A percentile compares a stretch with the other conserved stretches of the same genome.
phyloP scores from a whole-genome alignment of 2,888 invertebrate species.

The Notodonta dromedarius region DNA sequence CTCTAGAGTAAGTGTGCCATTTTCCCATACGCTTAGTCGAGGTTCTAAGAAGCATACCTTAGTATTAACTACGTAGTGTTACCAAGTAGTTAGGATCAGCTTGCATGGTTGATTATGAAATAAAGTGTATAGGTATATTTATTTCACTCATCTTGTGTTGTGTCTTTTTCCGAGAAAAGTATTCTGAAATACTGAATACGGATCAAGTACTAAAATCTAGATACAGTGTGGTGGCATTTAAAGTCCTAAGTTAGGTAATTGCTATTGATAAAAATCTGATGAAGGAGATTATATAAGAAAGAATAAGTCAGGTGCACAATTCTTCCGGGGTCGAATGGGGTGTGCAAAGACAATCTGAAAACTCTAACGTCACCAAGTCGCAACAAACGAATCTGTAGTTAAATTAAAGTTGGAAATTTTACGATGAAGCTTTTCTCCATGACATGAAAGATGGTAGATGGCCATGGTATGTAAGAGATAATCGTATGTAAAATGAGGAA shows the following conservation, averaged over 20 bases:
- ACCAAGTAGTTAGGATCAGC: constrained; percentile 13
- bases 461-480: not conserved
- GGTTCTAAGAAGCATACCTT: constrained; percentile 32
- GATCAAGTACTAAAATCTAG: not conserved
- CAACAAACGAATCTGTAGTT: not conserved
- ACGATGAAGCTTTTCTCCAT: not conserved
- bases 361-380: too few species aligned
- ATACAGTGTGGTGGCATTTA: too few species aligned
- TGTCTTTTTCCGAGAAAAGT: constrained; percentile 4
- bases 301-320: too few species aligned
- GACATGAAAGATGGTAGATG: too few species aligned
- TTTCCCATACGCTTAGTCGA: constrained; percentile 26
- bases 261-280: too few species aligned
- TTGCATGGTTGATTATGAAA: constrained; percentile 9
- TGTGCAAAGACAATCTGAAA: too few species aligned
- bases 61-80: not conserved
- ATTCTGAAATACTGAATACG: not conserved
- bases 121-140: not conserved
- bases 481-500: not conserved
- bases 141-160: not conserved
- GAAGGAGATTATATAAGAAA: too few species aligned
- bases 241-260: too few species aligned
- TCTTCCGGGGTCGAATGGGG: too few species aligned
- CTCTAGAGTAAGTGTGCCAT: constrained; percentile 24
- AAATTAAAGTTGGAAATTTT: not conserved